These are phyloP conservation scores for Glareola pratincola DNA, from an alignment of 2,113 vertebrate genomes.

Conservation along the genomic window DNA sequence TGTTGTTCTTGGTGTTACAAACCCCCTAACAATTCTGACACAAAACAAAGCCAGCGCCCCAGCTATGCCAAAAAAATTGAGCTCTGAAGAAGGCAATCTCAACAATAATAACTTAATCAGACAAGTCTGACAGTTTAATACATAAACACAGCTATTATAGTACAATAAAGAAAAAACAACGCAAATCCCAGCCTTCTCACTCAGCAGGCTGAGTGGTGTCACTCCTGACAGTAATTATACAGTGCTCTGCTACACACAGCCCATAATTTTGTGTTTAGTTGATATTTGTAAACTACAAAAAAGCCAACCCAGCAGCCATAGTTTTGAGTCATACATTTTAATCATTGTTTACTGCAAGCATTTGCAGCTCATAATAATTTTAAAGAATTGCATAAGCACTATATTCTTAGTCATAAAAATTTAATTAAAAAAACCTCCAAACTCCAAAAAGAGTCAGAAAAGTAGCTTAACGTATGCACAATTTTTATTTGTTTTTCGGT, in stretches of 20 bases:
- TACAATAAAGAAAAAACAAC: not conserved
- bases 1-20: not conserved
- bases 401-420: not conserved
- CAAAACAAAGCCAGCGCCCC: not conserved
- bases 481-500: not conserved
- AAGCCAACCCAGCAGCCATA: not conserved
- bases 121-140: not conserved
- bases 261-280: not conserved
- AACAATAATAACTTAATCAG: not conserved
- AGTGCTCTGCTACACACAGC: not conserved
- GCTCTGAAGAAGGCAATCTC: not conserved
- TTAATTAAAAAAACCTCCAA: not conserved
- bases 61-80: not conserved
- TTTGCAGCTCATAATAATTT: not conserved
- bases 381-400: not conserved
- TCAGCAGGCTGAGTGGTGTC: not conserved
- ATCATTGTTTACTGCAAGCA: not conserved
- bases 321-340: conserved; percentile 11
- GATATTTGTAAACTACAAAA: not conserved
- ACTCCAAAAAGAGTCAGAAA: not conserved
- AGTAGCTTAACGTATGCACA: not conserved
- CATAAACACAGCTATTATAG: not conserved
- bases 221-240: conserved; percentile 4
- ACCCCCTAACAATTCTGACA: not conserved
- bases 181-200: not conserved